Evolutionary conservation across 2,888 invertebrate genomes (phyloP), one percentile per base, ranked within the genome.

Genomic region (Zelleria hepariella): DNA sequence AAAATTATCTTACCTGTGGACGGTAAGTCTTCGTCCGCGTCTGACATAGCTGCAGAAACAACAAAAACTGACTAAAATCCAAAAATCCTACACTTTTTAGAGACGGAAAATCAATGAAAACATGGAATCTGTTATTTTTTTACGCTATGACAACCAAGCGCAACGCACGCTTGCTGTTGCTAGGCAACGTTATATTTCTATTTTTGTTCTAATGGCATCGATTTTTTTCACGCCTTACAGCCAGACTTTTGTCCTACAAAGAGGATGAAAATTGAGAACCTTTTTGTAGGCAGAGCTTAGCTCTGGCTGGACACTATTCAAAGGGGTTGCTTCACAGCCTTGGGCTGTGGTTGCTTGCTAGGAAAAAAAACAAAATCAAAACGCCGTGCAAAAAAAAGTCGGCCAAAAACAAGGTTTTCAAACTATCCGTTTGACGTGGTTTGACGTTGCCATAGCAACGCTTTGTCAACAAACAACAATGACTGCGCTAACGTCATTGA

Each of bases 101-200:
- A 15, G 4, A 42, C 15, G 32, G 2, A 2, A 32, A 6, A 32
- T 32, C 32, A 32, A 32, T 32, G 32, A 32, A 32, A 32, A 32
- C 32, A 42, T 15, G 5, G 15, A 42, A 10, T 42, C 15, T 42
- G 2, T 42, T 42, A 42, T 42, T 42, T 42, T 42, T 6, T 51
- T 72, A 75, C 66, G 48, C 66, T 65, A 71, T 72, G 62, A 67
- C 62, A 70, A 78, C n/a, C n/a, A n/a, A n/a, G n/a, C 75, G 61
- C 26, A 2, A 24, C n/a, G 26, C 27, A 21, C 20, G 27, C 2
- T 32, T 55, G 32, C 21, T 32, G 26, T 32, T 1, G 23, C 27
- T 24, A n/a, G 23, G 7, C n/a, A 49, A 59, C 18, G 26, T 53
- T 23, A 49, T 24, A 24, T 49, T 8, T 27, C 24, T 18, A 0